Evolutionary conservation across 2,113 vertebrate genomes (phyloP).

Genomic region (Clinocottus analis): DNA sequence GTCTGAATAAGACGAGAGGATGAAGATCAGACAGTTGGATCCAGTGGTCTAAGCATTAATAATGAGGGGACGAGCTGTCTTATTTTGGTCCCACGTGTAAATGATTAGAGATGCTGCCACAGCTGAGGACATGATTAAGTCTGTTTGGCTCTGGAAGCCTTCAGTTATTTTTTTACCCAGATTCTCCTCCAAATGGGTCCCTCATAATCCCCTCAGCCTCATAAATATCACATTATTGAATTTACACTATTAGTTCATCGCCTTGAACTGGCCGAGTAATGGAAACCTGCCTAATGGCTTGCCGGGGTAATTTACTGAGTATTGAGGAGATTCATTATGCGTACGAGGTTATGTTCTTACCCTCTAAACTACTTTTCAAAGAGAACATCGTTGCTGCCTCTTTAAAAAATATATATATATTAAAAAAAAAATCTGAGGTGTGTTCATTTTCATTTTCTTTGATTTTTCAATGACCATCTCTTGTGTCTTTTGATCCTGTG

Average conservation of each 20-base stretch:
- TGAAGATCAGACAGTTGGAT: conserved; percentile 16
- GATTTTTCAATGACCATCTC: conserved; percentile 30
- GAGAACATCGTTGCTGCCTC: conserved; percentile 27
- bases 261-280: conserved; percentile 67
- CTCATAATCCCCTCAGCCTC: conserved; percentile 54
- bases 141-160: background rate
- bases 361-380: conserved; percentile 39
- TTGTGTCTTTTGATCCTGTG: conserved; percentile 31
- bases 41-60: background rate
- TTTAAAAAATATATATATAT: background rate
- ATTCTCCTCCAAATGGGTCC: conserved; percentile 21
- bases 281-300: conserved; percentile 63
- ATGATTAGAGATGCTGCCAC: conserved; percentile 32
- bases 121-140: conserved; percentile 22
- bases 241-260: conserved; percentile 58
- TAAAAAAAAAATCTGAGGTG: background rate
- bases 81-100: conserved; percentile 8
- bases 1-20: conserved; percentile 5
- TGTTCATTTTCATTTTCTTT: conserved; percentile 36
- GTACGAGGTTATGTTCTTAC: conserved; percentile 33
- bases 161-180: conserved; percentile 25
- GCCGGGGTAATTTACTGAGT: conserved; percentile 65
- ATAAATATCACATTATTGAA: conserved; percentile 71
- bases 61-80: conserved; percentile 10
- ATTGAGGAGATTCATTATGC: conserved; percentile 30